Percentiles rank a stretch among this genome's conserved stretches.
phyloP scores from a whole-genome alignment of 2,113 vertebrate genomes.

The Orientallactaga bullata region DNA sequence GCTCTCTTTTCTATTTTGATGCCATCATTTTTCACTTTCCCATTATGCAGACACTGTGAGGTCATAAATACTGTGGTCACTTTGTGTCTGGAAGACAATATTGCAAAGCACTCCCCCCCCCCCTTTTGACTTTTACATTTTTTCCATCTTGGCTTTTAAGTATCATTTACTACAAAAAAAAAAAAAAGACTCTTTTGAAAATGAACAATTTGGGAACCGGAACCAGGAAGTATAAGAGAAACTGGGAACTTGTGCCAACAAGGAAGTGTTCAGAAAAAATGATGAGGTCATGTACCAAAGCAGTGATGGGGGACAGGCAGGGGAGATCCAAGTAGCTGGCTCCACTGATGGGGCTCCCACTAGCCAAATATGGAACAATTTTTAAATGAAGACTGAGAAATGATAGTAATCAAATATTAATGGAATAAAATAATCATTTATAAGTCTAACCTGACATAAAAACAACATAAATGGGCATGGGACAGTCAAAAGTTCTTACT shows the following conservation, averaged over 20 bases:
- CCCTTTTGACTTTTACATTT: no score
- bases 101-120: no score
- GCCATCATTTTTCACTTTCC: no score
- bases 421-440: constrained; percentile 27
- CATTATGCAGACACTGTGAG: no score
- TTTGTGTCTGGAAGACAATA: no score
- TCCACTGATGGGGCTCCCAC: neutral
- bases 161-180: neutral
- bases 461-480: neutral
- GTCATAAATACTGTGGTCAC: no score
- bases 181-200: constrained; percentile 6
- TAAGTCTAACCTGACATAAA: constrained; percentile 20
- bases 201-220: neutral
- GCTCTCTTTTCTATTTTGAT: no score
- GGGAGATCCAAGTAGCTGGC: neutral
- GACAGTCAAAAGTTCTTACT: neutral
- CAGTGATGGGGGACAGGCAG: no score
- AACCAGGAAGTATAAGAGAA: neutral
- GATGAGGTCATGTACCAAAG: neutral
- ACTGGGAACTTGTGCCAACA: neutral
- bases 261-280: constrained; percentile 35
- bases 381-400: constrained; percentile 43
- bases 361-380: constrained; percentile 20
- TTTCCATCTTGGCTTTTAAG: constrained; percentile 9
- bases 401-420: constrained; percentile 1